A percentile compares a stretch with the other conserved stretches of the same genome.
phyloP scores from a whole-genome alignment of 2,797 vertebrate genomes.

The Clarias platycephalus region DNA sequence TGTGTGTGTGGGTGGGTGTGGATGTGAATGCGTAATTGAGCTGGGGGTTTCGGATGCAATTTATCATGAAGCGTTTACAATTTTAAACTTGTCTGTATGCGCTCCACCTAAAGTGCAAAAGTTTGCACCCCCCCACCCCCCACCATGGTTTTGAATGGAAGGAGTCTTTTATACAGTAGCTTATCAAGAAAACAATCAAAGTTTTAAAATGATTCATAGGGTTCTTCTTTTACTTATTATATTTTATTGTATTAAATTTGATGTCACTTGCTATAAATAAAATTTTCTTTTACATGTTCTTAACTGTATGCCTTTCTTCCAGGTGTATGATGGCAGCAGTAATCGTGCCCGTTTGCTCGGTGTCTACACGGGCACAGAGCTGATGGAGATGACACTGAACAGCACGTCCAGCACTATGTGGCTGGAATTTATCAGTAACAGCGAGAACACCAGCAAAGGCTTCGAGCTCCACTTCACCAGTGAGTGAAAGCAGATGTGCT shows the following conservation, averaged over 20 bases:
- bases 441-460: constrained; percentile 90
- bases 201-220: not conserved
- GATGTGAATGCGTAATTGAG: not conserved
- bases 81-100: too few relatives aligned
- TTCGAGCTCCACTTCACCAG: constrained; percentile 95
- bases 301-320: constrained; percentile 34
- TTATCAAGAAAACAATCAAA: not conserved
- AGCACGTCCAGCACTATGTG: constrained; percentile 97
- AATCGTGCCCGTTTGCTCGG: constrained; percentile 88
- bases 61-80: not conserved
- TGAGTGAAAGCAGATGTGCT: constrained; percentile 71
- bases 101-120: not conserved
- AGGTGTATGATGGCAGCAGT: constrained; percentile 95
- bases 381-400: constrained; percentile 87
- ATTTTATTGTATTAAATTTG: not conserved
- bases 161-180: not conserved
- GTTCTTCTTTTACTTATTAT: not conserved
- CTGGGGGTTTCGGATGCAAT: not conserved
- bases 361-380: constrained; percentile 82
- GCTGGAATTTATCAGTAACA: constrained; percentile 91
- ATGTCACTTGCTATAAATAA: not conserved
- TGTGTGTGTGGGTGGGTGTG: not conserved
- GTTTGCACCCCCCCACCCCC: not conserved
- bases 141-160: not conserved
- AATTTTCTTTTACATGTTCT: not conserved